Evolutionary conservation across 2,113 vertebrate genomes (phyloP), one percentile per base, ranked within the genome.

Genomic region (Himantopus leucocephalus): DNA sequence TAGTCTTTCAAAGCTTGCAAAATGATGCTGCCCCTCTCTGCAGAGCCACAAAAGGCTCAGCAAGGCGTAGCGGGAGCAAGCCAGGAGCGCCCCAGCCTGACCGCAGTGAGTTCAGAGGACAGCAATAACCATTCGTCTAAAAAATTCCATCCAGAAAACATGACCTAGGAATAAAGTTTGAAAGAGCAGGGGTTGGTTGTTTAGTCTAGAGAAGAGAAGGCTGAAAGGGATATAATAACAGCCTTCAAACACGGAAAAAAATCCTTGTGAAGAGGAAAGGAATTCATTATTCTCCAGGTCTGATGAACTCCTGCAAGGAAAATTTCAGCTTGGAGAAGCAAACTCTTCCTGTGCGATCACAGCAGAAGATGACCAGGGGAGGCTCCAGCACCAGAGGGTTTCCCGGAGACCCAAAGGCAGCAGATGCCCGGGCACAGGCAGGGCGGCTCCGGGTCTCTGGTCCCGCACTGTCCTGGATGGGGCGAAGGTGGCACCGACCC

Each of bases 191-290:
- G 30, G 26, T 78, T 96, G 34, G 26, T 81, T 96, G 95, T 96
- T 96, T 95, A 96, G 95, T 89, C 91, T 96, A 75, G 50, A 73
- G 70, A 67, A 72, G 47, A 66, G 35, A 88, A 90, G 56, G 91
- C 41, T 86, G 63, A 86, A 89, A 64, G 56, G 29, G 32, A 92
- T 84, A 29, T 12, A 90, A 37, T 64, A 95, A 95, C 80, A 96
- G 52, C 68, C 52, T 92, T 92, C 80, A 94, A 77, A 78, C 2
- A 8, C 2, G 17, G 47, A 30, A 80, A 68, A 85, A 71, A 84
- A 50, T 20, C 59, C 85, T 76, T 82, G 74, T 8, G 3, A 63
- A 75, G 80, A 78, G 39, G 22, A 96, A 19, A 10, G 26, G 37
- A 92, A 87, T 21, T 55, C 21, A 17, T 94, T 74, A 55, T 78